Base-by-base conservation (phyloP, 2,113 vertebrate species). In the Hemichromis elongatus region DNA sequence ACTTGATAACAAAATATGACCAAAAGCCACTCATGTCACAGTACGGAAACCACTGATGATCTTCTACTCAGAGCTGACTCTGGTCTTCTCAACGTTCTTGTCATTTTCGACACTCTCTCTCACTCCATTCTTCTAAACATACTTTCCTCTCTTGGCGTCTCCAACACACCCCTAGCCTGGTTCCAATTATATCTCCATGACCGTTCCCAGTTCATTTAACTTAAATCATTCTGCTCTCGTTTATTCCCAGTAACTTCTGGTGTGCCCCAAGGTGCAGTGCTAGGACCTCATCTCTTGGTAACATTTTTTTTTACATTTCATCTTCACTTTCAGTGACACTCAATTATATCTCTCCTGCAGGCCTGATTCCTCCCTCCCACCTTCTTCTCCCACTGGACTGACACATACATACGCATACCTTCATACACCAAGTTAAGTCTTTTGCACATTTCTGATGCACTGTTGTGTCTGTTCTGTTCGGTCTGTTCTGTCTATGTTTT, bases 381-480 rank as follows among this genome's bases (percentile, higher is more conserved):
- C 6, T 37, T 3, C 33, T 63, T 37, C 59, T 63, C 59, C 57
- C 59, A 12, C 59, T 63, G 28, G 28, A 59, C 28, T 59, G 56
- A 59, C 16, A 59, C 30, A n/a, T n/a, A 59, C 56, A 59, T 28
- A 19, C 3, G 0, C 59, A 61, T 12, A 35, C 30, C 59, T 63
- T 63, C 59, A 35, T 63, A 7, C 30, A 63, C 9, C 10, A n/a
- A n/a, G 18, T 63, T 3, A 35, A 63, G 30, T 63, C 59, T 35
- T n/a, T 35, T 35, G 59, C 59, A 63, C 35, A 63, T 63, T 35
- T 63, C 30, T 63, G n/a, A 35, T 63, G 18, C 30, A 63, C 59
- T 63, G 2, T 18, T 63, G 18, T 0, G 3, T n/a, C 30, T 35
- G 57, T 35, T 56, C 55, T 57, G 13, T 28, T 61, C 0, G 35